A percentile compares a stretch with the other conserved stretches of the same genome.
Conservation (phyloP, 2,888 invertebrate species). For the Lithophane leautieri region DNA sequence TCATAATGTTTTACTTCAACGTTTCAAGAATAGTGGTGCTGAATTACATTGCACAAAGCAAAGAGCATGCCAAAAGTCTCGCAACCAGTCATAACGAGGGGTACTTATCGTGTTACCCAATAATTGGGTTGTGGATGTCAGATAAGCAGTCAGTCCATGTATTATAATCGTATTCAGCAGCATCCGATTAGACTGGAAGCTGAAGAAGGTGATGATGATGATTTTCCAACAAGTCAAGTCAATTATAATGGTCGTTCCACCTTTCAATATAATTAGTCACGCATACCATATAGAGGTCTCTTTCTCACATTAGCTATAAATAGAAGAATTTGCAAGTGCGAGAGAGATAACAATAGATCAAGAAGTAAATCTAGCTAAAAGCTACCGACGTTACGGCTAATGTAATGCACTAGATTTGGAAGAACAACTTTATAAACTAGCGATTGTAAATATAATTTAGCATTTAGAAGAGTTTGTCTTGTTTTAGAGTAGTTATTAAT, state of each 20-base stretch:
- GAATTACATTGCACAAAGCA: neutral
- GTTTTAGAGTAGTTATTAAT: neutral
- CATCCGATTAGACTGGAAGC: neutral
- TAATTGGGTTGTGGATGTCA: neutral
- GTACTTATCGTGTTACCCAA: neutral
- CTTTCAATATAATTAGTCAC: slow-evolving; percentile 52
- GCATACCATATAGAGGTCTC: slow-evolving; percentile 24
- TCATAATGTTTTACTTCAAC: neutral
- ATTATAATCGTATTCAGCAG: neutral
- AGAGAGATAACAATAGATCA: slow-evolving; percentile 48
- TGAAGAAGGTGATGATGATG: neutral
- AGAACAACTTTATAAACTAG: slow-evolving; percentile 46
- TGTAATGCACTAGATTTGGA: slow-evolving; percentile 52
- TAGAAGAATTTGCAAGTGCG: slow-evolving; percentile 47
- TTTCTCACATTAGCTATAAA: slow-evolving; percentile 38
- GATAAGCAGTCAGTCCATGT: neutral
- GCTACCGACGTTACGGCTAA: slow-evolving; percentile 26
- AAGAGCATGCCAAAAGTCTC: neutral
- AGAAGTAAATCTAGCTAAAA: slow-evolving; percentile 29
- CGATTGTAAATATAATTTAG: slow-evolving; percentile 52
- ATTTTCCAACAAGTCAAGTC: no score
- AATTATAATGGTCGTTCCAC: slow-evolving; percentile 15
- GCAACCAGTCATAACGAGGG: neutral
- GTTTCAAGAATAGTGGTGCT: neutral
- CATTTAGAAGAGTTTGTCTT: neutral